A percentile compares a stretch with the other conserved stretches of the same genome.
These are phyloP conservation scores for Meteorus colon DNA, from an alignment of 2,888 invertebrate genomes.

Conservation along the genomic window DNA sequence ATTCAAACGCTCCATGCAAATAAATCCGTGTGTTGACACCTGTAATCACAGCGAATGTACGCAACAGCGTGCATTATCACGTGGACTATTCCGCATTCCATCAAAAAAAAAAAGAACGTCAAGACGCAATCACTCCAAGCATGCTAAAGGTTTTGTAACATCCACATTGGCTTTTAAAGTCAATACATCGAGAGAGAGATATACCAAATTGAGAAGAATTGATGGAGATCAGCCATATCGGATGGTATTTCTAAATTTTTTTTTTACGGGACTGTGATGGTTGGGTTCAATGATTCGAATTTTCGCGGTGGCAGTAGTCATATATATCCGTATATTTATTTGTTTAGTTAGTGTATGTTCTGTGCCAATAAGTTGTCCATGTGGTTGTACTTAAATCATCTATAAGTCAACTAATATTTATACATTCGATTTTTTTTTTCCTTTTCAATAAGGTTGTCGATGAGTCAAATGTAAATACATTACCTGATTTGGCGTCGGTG, in stretches of 20 bases:
- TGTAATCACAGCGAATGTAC: conserved; percentile 48
- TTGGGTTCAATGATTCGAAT: conserved; percentile 10
- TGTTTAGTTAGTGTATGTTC: conserved; percentile 30
- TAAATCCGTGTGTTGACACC: conserved; percentile 50
- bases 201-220: conserved; percentile 37
- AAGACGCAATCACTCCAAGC: conserved; percentile 32
- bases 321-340: conserved; percentile 2
- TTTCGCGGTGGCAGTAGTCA: conserved; percentile 11
- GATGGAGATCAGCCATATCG: conserved; percentile 57
- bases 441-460: conserved; percentile 83
- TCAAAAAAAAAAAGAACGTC: conserved; percentile 60
- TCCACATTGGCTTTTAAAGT: conserved; percentile 5
- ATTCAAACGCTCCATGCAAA: conserved; percentile 60
- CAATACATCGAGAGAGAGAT: conserved; percentile 24
- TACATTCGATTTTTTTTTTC: conserved; percentile 36
- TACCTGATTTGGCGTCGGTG: conserved; percentile 81
- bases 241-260: conserved; percentile 60
- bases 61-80: conserved; percentile 60
- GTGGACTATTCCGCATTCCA: conserved; percentile 54
- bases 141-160: conserved; percentile 11
- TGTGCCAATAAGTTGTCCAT: neutral
- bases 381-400: neutral
- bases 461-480: conserved; percentile 82
- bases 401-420: neutral
- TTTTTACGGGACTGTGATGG: conserved; percentile 31